Evolutionary conservation across 2,888 invertebrate species (phyloP).

Genomic region (Leucozona laternaria): DNA sequence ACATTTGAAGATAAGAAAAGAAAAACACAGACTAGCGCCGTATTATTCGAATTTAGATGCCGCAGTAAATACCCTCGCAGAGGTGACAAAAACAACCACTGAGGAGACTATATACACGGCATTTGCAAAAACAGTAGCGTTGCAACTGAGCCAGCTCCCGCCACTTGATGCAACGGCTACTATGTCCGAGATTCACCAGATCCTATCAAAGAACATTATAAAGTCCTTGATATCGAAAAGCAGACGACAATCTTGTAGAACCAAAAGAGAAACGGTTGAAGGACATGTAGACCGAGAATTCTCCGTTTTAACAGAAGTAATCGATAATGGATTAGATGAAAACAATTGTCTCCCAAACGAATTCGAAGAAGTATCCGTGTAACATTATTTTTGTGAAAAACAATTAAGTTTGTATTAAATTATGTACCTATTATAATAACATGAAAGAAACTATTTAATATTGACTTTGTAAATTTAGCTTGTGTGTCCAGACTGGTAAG

Average conservation of each 20-base stretch:
- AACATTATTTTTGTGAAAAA: not conserved
- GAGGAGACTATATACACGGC: slow-evolving; percentile 55
- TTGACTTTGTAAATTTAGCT: too few species aligned
- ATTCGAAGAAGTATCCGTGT: not conserved
- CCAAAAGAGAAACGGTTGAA: not conserved
- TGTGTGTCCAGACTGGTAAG: too few species aligned
- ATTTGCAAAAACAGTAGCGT: slow-evolving; percentile 70
- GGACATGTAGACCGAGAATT: not conserved
- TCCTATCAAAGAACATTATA: slow-evolving; percentile 40
- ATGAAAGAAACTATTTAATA: too few species aligned
- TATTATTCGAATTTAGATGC: not conserved
- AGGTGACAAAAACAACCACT: slow-evolving; percentile 4
- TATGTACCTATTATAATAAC: too few species aligned
- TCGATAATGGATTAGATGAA: not conserved
- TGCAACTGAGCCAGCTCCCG: slow-evolving; percentile 67
- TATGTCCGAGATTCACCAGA: slow-evolving; percentile 59
- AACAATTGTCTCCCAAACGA: not conserved
- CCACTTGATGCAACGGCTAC: slow-evolving; percentile 65
- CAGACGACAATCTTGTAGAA: not conserved
- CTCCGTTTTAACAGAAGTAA: not conserved
- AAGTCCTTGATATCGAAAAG: slow-evolving; percentile 6
- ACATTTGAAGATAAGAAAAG: not conserved
- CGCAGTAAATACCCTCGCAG: not conserved
- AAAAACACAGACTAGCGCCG: not conserved
- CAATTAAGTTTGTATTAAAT: not conserved